Percentiles rank a stretch among this genome's conserved stretches.
phyloP scores from a whole-genome alignment of 2,113 vertebrate genomes.

The Micronisus gabar region DNA sequence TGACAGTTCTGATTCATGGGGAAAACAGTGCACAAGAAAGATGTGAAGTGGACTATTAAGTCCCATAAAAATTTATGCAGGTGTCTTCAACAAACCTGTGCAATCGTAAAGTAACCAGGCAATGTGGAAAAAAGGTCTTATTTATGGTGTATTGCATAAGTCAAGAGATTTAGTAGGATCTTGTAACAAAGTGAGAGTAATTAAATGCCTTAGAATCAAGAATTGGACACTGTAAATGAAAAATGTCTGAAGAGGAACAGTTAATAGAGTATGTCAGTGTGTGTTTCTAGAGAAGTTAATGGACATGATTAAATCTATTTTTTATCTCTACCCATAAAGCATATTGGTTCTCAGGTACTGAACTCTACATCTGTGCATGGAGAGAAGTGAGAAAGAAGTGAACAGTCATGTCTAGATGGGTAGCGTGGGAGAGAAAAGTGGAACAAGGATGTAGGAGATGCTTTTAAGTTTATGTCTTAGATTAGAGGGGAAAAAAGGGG shows the following conservation, averaged over 20 bases:
- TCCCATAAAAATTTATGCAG: slow-evolving; percentile 19
- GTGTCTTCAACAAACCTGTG: background rate
- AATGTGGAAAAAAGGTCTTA: background rate
- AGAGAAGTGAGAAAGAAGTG: background rate
- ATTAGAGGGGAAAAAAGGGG: background rate
- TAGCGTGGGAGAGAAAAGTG: background rate
- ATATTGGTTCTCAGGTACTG: background rate
- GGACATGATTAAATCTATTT: background rate
- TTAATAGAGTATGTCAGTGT: slow-evolving; percentile 7
- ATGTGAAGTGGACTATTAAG: background rate
- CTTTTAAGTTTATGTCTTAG: background rate
- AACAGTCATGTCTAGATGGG: background rate
- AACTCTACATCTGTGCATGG: background rate
- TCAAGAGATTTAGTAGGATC: slow-evolving; percentile 35
- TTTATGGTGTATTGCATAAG: slow-evolving; percentile 29
- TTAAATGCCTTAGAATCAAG: slow-evolving; percentile 11
- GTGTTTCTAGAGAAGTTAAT: background rate
- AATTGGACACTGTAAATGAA: background rate
- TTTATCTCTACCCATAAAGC: slow-evolving; percentile 6
- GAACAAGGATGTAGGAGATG: background rate
- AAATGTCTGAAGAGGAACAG: slow-evolving; percentile 15
- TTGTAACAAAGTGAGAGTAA: slow-evolving; percentile 34
- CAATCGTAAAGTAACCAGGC: background rate
- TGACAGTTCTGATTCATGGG: slow-evolving; percentile 1
- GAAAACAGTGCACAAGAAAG: background rate